These are phyloP conservation scores for Diarsia mendica DNA, from an alignment of 2,888 invertebrate species.

Conservation along the genomic window DNA sequence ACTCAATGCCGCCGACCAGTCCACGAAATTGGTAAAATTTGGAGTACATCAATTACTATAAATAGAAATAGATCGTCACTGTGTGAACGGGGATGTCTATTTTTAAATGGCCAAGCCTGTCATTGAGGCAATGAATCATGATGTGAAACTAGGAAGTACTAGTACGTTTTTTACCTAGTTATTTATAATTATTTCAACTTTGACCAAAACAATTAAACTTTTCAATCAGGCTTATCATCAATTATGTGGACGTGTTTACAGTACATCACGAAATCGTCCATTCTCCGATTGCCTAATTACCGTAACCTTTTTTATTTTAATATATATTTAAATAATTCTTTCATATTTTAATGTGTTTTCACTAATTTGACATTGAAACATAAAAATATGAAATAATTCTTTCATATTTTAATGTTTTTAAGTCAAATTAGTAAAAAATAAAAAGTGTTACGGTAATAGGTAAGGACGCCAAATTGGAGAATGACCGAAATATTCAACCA, in stretches of 20 bases:
- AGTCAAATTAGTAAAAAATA: too few species aligned
- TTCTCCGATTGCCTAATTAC: too few species aligned
- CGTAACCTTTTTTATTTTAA: too few species aligned
- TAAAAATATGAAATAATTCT: too few species aligned
- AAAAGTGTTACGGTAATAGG: too few species aligned
- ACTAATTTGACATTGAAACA: too few species aligned
- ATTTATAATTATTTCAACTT: conserved; percentile 8
- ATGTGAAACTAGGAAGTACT: conserved; percentile 25
- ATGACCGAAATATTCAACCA: neutral
- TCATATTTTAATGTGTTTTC: too few species aligned
- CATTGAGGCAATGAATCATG: conserved; percentile 60
- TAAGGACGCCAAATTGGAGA: too few species aligned
- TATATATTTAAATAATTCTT: too few species aligned
- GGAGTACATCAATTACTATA: conserved; percentile 65
- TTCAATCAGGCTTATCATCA: neutral
- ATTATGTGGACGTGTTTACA: neutral
- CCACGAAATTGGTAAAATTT: conserved; percentile 65
- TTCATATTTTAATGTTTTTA: too few species aligned
- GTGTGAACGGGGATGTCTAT: conserved; percentile 60
- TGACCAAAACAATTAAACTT: neutral
- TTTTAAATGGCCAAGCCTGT: conserved; percentile 60
- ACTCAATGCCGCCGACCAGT: conserved; percentile 49
- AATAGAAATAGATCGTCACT: conserved; percentile 64
- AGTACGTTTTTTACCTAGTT: neutral
- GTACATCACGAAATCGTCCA: too few species aligned